A percentile compares a stretch with the other conserved stretches of the same genome.
Evolutionary conservation across 2,113 vertebrate genomes (phyloP).

Genomic region (Cryptotis parvus): DNA sequence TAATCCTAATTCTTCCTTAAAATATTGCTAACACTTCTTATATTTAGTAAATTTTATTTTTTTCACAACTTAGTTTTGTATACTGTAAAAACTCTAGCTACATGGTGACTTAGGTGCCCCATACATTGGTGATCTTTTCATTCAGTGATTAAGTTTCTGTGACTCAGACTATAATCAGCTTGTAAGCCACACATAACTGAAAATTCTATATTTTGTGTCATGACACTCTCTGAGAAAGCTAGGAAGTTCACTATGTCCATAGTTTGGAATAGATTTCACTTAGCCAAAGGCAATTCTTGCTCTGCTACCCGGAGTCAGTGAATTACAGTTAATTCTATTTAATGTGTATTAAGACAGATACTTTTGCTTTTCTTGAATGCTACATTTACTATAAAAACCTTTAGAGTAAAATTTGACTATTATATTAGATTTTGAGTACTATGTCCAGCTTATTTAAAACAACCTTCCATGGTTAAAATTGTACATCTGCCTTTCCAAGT

Average conservation of each 20-base stretch:
- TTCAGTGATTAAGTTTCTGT: constrained; percentile 27
- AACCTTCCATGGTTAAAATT: constrained; percentile 35
- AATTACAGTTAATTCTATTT: constrained; percentile 60
- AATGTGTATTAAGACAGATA: constrained; percentile 43
- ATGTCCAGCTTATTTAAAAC: constrained; percentile 70
- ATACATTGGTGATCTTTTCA: not conserved
- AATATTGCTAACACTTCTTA: not conserved
- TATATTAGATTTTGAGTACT: constrained; percentile 71
- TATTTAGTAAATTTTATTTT: constrained; percentile 32
- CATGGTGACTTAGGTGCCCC: not conserved
- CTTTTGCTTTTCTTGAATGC: constrained; percentile 76
- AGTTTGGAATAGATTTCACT: not conserved
- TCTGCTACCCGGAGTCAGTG: constrained; percentile 31
- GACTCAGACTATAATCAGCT: not conserved
- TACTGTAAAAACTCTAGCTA: not conserved
- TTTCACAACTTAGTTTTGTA: not conserved
- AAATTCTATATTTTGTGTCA: not conserved
- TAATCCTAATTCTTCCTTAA: not conserved
- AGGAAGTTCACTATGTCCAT: not conserved
- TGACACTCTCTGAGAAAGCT: constrained; percentile 46
- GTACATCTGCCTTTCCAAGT: constrained; percentile 26
- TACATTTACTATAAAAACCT: constrained; percentile 66
- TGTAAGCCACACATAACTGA: constrained; percentile 12
- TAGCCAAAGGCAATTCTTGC: constrained; percentile 49
- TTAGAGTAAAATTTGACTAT: constrained; percentile 65